These are phyloP conservation scores for Polypedilum vanderplanki DNA, from an alignment of 1,140 invertebrate genomes.

Conservation along the genomic window DNA sequence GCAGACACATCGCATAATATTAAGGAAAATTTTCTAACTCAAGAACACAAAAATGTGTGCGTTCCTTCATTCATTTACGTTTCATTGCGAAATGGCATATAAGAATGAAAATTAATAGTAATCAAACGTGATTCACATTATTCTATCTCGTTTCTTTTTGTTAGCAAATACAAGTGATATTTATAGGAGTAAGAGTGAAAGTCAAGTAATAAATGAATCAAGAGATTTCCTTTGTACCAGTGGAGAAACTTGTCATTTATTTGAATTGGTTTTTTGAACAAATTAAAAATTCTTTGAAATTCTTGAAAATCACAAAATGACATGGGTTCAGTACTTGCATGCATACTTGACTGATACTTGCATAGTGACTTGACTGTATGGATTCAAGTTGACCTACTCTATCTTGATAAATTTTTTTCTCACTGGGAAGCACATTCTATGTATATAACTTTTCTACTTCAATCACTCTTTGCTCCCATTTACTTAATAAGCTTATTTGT, in stretches of 20 bases:
- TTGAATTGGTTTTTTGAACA: neutral
- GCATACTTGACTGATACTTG: too few species aligned
- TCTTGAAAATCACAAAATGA: too few species aligned
- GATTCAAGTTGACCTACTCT: too few species aligned
- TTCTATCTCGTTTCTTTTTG: neutral
- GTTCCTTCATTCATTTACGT: neutral
- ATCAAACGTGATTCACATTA: constrained; percentile 27
- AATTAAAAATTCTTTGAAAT: too few species aligned
- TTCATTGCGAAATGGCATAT: neutral
- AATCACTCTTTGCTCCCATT: neutral
- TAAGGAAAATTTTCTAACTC: neutral
- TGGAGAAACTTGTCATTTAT: neutral
- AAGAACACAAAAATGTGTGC: too few species aligned
- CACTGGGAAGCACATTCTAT: too few species aligned
- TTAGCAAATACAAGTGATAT: neutral
- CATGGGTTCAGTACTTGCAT: too few species aligned
- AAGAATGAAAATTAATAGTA: constrained; percentile 29
- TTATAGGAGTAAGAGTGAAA: neutral
- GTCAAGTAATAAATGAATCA: neutral
- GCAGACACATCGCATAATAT: neutral
- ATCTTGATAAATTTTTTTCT: too few species aligned
- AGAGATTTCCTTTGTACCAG: neutral
- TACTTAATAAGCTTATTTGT: constrained; percentile 21
- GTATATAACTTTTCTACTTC: too few species aligned
- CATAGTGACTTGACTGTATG: too few species aligned